Conservation (phyloP, 2,888 invertebrate genomes). For the Crepidodera aurea region DNA sequence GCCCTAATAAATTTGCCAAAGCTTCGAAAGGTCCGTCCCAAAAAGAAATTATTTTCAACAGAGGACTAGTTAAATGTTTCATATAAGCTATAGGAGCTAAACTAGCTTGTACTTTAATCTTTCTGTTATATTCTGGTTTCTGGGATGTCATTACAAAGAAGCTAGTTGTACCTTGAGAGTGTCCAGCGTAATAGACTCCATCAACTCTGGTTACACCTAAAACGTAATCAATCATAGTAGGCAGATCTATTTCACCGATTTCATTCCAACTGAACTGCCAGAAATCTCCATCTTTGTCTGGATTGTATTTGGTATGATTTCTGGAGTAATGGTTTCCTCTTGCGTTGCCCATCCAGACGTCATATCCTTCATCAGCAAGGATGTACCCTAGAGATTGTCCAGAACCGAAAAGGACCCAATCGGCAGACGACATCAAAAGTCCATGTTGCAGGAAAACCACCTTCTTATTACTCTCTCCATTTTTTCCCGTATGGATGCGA, state of each 20-base stretch:
- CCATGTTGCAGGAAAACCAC: constrained; percentile 66
- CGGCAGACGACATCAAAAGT: constrained; percentile 63
- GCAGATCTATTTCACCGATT: constrained; percentile 82
- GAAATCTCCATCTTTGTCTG: constrained; percentile 54
- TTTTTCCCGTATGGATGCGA: constrained; percentile 63
- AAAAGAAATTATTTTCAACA: constrained; percentile 47
- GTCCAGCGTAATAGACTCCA: constrained; percentile 79
- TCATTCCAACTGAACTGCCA: constrained; percentile 78
- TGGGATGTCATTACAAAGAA: constrained; percentile 74
- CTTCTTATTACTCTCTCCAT: constrained; percentile 44
- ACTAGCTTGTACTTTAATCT: constrained; percentile 72
- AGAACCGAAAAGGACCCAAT: constrained; percentile 66
- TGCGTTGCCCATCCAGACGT: constrained; percentile 53
- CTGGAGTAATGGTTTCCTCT: constrained; percentile 48
- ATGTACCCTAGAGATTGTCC: constrained; percentile 56
- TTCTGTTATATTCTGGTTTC: constrained; percentile 72
- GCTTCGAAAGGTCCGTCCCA: constrained; percentile 42
- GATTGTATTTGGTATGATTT: constrained; percentile 44
- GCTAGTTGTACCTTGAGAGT: constrained; percentile 78
- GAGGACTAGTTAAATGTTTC: constrained; percentile 62
- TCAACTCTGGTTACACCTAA: constrained; percentile 65
- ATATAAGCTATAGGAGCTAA: constrained; percentile 76
- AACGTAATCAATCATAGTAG: constrained; percentile 82
- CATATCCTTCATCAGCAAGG: constrained; percentile 52
- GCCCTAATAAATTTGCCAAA: constrained; percentile 56